phyloP scores from a whole-genome alignment of 2,888 invertebrate species.

The Drosophila limbata region DNA sequence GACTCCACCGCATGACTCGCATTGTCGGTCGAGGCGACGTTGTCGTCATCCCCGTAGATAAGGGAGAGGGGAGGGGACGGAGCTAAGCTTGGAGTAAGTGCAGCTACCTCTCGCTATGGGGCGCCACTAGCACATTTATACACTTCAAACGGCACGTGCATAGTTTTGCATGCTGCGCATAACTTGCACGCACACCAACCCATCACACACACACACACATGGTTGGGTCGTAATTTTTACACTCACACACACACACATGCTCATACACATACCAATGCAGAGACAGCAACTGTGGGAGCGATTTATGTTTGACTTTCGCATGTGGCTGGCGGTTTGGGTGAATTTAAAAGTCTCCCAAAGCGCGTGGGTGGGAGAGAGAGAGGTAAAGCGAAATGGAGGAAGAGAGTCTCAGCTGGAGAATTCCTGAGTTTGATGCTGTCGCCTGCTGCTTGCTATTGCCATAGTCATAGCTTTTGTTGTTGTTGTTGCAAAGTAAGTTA shows the following conservation, averaged over 20 bases:
- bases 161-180: conserved; percentile 81
- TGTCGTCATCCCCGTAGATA: conserved; percentile 37
- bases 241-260: conserved; percentile 43
- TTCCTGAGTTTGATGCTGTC: conserved; percentile 46
- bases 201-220: conserved; percentile 18
- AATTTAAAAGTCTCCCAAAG: conserved; percentile 64
- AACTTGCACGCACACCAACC: conserved; percentile 62
- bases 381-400: too few relatives aligned
- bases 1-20: conserved; percentile 81
- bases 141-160: conserved; percentile 79
- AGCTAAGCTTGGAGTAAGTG: conserved; percentile 8
- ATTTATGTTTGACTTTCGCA: conserved; percentile 82
- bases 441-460: conserved; percentile 50
- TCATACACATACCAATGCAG: conserved; percentile 13
- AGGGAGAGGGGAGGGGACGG: background rate
- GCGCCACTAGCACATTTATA: conserved; percentile 75
- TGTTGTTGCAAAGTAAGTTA: conserved; percentile 58
- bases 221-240: conserved; percentile 63
- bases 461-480: conserved; percentile 6
- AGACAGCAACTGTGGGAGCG: conserved; percentile 54
- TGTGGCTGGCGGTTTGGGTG: conserved; percentile 76
- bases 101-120: conserved; percentile 59
- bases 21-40: conserved; percentile 69
- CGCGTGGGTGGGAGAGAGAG: conserved; percentile 29
- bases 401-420: conserved; percentile 43